These are phyloP conservation scores for Trachops cirrhosus DNA, from an alignment of 2,797 vertebrate species.

Conservation along the genomic window DNA sequence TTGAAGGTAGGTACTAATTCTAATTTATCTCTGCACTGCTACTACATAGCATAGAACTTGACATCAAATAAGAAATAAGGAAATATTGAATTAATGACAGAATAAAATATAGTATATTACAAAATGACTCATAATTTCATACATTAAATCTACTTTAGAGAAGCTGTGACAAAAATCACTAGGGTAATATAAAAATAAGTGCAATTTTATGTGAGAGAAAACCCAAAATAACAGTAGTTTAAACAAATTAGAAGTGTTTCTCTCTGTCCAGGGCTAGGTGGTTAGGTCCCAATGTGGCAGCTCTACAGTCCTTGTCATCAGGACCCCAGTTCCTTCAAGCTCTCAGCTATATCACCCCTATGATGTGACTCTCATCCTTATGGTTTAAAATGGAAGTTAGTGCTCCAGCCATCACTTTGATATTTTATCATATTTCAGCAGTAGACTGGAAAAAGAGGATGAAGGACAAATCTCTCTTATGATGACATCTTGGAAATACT, in stretches of 20 bases:
- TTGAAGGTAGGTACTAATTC: neutral
- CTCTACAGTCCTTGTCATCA: neutral
- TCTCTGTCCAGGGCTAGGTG: neutral
- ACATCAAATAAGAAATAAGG: neutral
- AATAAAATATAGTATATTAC: neutral
- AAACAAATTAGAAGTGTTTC: neutral
- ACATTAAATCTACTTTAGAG: neutral
- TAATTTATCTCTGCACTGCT: neutral
- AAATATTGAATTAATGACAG: neutral
- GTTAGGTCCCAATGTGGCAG: neutral
- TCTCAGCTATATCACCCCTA: neutral
- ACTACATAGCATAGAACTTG: neutral
- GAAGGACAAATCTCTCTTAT: neutral
- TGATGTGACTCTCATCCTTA: neutral
- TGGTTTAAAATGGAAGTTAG: neutral
- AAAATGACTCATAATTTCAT: neutral
- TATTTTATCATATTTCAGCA: neutral
- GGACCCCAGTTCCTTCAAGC: neutral
- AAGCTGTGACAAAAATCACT: neutral
- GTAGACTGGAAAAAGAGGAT: neutral
- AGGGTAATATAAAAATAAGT: neutral
- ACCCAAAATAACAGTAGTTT: neutral
- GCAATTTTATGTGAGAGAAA: neutral
- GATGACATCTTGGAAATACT: neutral
- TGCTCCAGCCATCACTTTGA: neutral